Percentiles rank a stretch among this genome's conserved stretches.
These are phyloP conservation scores for Dallia pectoralis DNA, from an alignment of 2,797 vertebrate genomes.

Conservation along the genomic window DNA sequence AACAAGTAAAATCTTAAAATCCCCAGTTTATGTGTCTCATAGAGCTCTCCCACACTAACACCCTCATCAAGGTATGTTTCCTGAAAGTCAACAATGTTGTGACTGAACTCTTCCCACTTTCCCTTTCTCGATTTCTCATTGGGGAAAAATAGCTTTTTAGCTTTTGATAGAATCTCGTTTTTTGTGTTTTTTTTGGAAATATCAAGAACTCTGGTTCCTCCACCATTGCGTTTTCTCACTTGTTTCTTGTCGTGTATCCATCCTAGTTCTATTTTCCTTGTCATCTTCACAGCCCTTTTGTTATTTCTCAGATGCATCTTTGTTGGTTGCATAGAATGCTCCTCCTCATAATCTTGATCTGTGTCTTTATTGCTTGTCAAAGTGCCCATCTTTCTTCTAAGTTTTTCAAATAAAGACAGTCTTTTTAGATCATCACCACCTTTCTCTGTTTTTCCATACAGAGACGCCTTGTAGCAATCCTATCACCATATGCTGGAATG, in stretches of 20 bases:
- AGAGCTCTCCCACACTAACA: conserved; percentile 35
- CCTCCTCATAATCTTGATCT: conserved; percentile 5
- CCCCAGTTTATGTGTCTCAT: conserved; percentile 29
- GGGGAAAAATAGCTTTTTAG: conserved; percentile 40
- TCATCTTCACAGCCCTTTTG: conserved; percentile 26
- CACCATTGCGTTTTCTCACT: conserved; percentile 40
- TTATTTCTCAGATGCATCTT: conserved; percentile 24
- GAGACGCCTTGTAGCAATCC: conserved; percentile 28
- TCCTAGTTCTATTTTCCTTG: conserved; percentile 41
- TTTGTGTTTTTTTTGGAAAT: conserved; percentile 33
- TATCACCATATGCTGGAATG: conserved; percentile 31
- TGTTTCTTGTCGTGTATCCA: conserved; percentile 43
- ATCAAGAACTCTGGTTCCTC: conserved; percentile 36
- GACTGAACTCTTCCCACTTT: conserved; percentile 38
- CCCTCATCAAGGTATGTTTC: conserved; percentile 32
- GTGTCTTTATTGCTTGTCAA: conserved; percentile 12
- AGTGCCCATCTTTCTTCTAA: conserved; percentile 14
- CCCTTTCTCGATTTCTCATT: conserved; percentile 25
- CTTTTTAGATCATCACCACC: conserved; percentile 15
- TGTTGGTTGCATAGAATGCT: conserved; percentile 2
- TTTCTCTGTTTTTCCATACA: conserved; percentile 34
- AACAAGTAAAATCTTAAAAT: conserved; percentile 39
- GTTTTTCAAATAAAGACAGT: conserved; percentile 34
- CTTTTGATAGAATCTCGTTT: conserved; percentile 27
- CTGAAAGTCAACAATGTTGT: conserved; percentile 35